Percentiles rank a stretch among this genome's conserved stretches.
Conservation (phyloP, 1,140 invertebrate species). For the Panagrolaimus sp. region DNA sequence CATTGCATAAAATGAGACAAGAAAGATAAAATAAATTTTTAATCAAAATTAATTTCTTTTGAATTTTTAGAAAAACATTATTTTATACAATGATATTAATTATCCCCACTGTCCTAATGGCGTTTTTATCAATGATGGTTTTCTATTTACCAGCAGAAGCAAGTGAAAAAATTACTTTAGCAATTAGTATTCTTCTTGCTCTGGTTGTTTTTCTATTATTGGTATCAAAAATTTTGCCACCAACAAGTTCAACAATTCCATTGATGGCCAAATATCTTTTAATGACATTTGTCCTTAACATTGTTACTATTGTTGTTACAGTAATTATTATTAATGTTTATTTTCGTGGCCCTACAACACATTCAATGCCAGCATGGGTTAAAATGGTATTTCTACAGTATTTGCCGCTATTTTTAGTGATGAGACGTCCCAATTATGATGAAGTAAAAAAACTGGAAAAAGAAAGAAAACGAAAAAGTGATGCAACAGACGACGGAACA, state of each 20-base stretch:
- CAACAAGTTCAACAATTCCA: conserved; percentile 84
- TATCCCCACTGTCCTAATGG: conserved; percentile 37
- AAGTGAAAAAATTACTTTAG: conserved; percentile 80
- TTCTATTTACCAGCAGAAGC: conserved; percentile 60
- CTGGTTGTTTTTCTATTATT: conserved; percentile 95
- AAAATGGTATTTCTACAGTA: conserved; percentile 75
- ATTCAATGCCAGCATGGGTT: conserved; percentile 87
- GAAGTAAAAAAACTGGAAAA: not conserved
- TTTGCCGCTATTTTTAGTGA: conserved; percentile 39
- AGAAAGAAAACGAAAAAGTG: conserved; percentile 12
- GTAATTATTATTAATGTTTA: conserved; percentile 99
- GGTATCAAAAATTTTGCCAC: conserved; percentile 94
- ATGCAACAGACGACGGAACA: not conserved
- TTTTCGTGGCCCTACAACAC: conserved; percentile 84
- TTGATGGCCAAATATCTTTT: conserved; percentile 95
- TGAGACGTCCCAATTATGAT: conserved; percentile 33
- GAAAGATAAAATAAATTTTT: too few species aligned
- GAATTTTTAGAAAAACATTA: conserved; percentile 72
- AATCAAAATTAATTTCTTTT: too few species aligned
- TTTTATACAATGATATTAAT: conserved; percentile 42
- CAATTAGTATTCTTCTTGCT: conserved; percentile 95
- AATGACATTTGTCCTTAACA: conserved; percentile 99
- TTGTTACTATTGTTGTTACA: conserved; percentile 92
- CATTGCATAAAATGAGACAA: too few species aligned
- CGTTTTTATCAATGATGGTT: conserved; percentile 15